Conservation (phyloP, 2,888 invertebrate species). For the Lepeophtheirus nordmannii region DNA sequence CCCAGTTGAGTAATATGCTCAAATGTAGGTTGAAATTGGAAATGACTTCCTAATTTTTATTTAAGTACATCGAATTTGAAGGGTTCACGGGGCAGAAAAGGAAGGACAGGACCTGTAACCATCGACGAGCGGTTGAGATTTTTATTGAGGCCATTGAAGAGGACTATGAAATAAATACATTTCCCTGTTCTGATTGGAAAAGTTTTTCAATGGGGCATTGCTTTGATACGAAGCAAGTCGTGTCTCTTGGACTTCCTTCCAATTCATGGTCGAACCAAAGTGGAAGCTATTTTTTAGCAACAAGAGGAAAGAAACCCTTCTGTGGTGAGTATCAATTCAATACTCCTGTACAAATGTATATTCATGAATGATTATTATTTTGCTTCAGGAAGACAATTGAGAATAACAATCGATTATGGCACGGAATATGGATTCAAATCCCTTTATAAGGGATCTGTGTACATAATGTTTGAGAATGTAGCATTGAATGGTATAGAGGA, state of each 20-base stretch:
- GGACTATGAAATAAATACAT: not conserved
- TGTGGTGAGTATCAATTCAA: not conserved
- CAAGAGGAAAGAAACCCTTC: not conserved
- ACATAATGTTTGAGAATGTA: not conserved
- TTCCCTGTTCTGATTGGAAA: not conserved
- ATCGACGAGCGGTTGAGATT: not conserved
- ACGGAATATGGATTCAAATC: not conserved
- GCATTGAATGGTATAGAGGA: not conserved
- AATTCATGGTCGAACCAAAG: not conserved
- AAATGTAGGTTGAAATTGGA: too few relatives aligned
- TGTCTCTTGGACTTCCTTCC: not conserved
- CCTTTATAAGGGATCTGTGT: not conserved
- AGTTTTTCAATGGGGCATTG: not conserved
- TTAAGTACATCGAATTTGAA: not conserved
- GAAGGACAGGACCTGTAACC: not conserved
- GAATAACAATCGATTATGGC: not conserved
- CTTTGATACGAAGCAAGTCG: not conserved
- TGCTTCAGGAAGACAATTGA: slow-evolving; percentile 1
- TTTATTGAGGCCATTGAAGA: not conserved
- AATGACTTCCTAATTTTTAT: too few relatives aligned
- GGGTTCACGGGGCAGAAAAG: not conserved
- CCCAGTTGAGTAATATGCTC: too few relatives aligned
- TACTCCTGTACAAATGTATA: not conserved
- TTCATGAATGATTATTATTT: not conserved
- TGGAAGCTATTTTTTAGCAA: not conserved